phyloP scores from a whole-genome alignment of 2,888 invertebrate genomes.

The Tenthredo scrophulariae region DNA sequence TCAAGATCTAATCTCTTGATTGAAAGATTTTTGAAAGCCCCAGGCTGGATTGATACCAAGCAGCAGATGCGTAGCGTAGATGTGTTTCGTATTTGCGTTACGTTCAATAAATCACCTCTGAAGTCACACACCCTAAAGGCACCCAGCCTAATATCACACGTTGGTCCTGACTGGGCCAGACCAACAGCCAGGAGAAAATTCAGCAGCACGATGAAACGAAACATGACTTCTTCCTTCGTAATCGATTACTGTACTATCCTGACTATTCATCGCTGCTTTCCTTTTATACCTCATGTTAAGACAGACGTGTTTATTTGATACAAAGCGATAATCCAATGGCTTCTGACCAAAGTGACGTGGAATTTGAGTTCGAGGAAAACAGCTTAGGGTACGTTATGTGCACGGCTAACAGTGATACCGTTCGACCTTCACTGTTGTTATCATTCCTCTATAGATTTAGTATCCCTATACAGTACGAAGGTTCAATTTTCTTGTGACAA shows the following conservation, averaged over 20 bases:
- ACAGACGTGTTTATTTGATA: neutral
- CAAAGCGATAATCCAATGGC: neutral
- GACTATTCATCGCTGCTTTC: neutral
- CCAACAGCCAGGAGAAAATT: neutral
- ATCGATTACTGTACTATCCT: neutral
- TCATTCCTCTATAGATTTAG: neutral
- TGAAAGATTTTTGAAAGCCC: neutral
- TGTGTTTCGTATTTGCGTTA: neutral
- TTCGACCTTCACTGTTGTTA: neutral
- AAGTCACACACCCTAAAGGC: neutral
- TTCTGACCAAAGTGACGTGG: neutral
- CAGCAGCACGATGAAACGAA: neutral
- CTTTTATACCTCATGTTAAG: neutral
- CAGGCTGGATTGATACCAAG: constrained; percentile 4
- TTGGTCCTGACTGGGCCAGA: constrained; percentile 4
- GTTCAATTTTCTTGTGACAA: neutral
- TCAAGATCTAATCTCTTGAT: neutral
- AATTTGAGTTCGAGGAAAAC: neutral
- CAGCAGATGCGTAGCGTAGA: neutral
- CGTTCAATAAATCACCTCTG: neutral
- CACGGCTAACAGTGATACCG: neutral
- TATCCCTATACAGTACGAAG: neutral
- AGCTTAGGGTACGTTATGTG: neutral
- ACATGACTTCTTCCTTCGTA: neutral
- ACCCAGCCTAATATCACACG: neutral